Conservation (phyloP, 2,888 invertebrate species). For the Clostera curtula region DNA sequence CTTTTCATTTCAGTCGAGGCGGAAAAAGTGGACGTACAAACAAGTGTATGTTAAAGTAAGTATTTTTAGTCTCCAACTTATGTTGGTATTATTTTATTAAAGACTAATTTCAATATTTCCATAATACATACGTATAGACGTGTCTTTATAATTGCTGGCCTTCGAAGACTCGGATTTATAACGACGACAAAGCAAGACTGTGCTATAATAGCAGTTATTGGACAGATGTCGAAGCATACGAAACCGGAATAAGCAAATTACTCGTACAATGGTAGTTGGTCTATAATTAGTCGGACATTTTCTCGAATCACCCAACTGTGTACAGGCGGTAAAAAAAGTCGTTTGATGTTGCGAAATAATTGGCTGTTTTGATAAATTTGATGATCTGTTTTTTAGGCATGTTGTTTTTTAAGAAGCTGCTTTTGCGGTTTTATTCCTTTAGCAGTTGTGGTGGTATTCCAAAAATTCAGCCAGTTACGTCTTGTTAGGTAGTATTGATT, state of each 20-base stretch:
- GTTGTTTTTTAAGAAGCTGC: background rate
- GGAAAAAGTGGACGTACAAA: too few species aligned
- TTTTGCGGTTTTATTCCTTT: too few species aligned
- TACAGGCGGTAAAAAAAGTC: slow-evolving; percentile 12
- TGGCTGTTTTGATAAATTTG: slow-evolving; percentile 1
- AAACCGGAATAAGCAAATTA: slow-evolving; percentile 57
- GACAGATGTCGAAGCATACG: slow-evolving; percentile 47
- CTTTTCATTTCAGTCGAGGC: too few species aligned
- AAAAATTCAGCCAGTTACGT: too few species aligned
- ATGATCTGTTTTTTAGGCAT: background rate
- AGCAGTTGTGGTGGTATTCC: too few species aligned
- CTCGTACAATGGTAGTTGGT: slow-evolving; percentile 27
- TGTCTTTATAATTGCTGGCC: slow-evolving; percentile 17
- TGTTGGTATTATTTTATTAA: too few species aligned
- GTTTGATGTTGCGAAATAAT: slow-evolving; percentile 1
- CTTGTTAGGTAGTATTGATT: too few species aligned
- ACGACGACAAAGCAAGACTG: slow-evolving; percentile 13
- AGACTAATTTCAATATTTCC: too few species aligned
- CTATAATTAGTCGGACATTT: slow-evolving; percentile 46
- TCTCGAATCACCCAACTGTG: slow-evolving; percentile 46
- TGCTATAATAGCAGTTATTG: slow-evolving; percentile 36
- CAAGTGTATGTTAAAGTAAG: background rate
- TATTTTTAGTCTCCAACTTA: too few species aligned
- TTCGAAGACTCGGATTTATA: slow-evolving; percentile 18
- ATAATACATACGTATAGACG: slow-evolving; percentile 2